These are phyloP conservation scores for Pseudorhombus dupliciocellatus DNA, from an alignment of 2,113 vertebrate species.

Conservation along the genomic window DNA sequence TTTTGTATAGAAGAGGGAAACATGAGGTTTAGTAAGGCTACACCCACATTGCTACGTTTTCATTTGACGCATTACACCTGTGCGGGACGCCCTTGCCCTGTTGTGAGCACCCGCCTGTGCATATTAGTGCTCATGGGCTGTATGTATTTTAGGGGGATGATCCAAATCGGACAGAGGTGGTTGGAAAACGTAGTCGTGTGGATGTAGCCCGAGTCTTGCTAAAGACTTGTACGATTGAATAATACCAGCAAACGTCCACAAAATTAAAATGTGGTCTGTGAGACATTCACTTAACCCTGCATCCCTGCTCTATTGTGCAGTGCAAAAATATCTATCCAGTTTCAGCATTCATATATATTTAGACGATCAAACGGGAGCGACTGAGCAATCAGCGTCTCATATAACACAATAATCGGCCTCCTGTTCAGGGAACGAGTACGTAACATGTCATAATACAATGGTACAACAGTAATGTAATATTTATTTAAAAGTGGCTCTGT, in stretches of 20 bases:
- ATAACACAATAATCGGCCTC: conserved; percentile 79
- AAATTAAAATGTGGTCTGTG: conserved; percentile 55
- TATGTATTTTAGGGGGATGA: no score
- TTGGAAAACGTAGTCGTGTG: background rate
- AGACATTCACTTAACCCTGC: conserved; percentile 51
- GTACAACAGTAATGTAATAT: conserved; percentile 52
- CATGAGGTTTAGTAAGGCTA: conserved; percentile 14
- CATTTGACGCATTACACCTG: no score
- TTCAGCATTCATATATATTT: conserved; percentile 23
- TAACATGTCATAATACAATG: conserved; percentile 83
- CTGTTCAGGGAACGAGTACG: conserved; percentile 91
- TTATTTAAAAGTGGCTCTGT: conserved; percentile 67
- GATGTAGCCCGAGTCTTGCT: conserved; percentile 58
- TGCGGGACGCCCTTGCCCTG: no score
- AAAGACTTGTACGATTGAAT: conserved; percentile 56
- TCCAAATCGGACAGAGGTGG: background rate
- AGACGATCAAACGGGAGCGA: conserved; percentile 29
- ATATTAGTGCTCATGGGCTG: no score
- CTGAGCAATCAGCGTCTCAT: conserved; percentile 66
- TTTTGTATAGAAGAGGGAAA: conserved; percentile 51
- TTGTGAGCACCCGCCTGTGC: background rate
- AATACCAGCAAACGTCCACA: conserved; percentile 71
- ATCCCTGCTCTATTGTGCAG: conserved; percentile 50
- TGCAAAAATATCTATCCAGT: conserved; percentile 37
- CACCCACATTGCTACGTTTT: background rate